Base-by-base conservation (phyloP, 2,888 invertebrate species). In the Diplazon laetatorius region DNA sequence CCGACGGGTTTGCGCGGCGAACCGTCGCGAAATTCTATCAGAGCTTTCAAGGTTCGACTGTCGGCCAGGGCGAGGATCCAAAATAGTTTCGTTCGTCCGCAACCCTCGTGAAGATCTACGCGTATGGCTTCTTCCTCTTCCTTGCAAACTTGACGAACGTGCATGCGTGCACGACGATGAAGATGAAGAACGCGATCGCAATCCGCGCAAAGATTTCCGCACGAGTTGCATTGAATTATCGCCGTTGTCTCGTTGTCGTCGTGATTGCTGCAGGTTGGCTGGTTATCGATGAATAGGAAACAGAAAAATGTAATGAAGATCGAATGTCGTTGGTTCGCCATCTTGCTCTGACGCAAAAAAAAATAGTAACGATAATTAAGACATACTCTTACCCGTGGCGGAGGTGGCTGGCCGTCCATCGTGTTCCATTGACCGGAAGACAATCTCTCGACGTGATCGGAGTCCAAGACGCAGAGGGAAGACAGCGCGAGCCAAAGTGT, bases 91-190 rank as follows among this genome's bases (percentile, higher is more conserved):
- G 97, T 98, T 42, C 99, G 94, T 0, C 99, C 99, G 89, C 99
- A 99, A 0, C 96, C 96, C 91, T 98, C 99, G 91, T 99, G 99
- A n/a, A 99, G 93, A 91, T 99, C 98, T 4, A 99, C 97, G 80
- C 97, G 96, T 78, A 99, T 98, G 0, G 98, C 97, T 89, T 98
- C 97, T 88, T 98, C 98, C 87, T 98, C 98, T 88, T 98, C 98
- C 90, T 98, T 98, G 91, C 98, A 98, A 18, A 97, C 96, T 93
- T 97, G 96, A 91, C 98, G 92, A 82, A 96, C 95, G 90, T 99
- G 99, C 78, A 94, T 93, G 73, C 97, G 93, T 0, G 97, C 97
- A 86, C 95, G 94, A 62, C 97, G 93, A 89, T 97, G 97, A 69
- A 99, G 94, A 92, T 99, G 99, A 76, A 99, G 92, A 89, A 98